A percentile compares a stretch with the other conserved stretches of the same genome.
Conservation (phyloP, 2,888 invertebrate species). For the Noctua janthe region DNA sequence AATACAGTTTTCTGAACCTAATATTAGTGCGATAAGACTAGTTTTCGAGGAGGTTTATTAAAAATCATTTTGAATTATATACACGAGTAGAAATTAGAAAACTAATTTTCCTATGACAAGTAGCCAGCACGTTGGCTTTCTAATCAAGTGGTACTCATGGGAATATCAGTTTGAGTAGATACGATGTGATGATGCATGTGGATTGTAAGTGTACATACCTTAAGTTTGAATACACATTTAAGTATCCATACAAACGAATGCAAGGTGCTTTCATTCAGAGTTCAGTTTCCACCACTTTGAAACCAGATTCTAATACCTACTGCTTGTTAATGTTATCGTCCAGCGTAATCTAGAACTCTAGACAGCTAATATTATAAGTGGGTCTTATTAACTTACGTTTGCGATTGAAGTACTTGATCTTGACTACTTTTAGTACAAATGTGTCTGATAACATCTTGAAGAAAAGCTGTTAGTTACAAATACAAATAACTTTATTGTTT, state of each 20-base stretch:
- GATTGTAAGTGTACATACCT: not conserved
- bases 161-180: not conserved
- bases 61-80: not conserved
- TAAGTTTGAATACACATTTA: too few species aligned
- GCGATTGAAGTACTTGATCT: not conserved
- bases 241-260: not conserved
- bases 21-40: not conserved
- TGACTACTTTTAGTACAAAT: conserved; percentile 4
- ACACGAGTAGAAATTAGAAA: not conserved
- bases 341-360: conserved; percentile 17
- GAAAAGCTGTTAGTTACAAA: not conserved
- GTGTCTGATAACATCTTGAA: not conserved
- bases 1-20: not conserved
- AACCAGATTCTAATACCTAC: not conserved
- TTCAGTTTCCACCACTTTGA: conserved; percentile 6
- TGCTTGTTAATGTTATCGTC: conserved; percentile 1
- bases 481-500: too few species aligned
- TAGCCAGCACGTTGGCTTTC: not conserved
- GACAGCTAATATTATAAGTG: conserved; percentile 12
- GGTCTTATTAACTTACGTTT: conserved; percentile 26
- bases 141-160: not conserved
- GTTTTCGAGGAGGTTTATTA: not conserved
- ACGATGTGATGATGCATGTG: not conserved
- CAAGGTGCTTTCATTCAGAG: too few species aligned
- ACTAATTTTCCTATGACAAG: not conserved